Evolutionary conservation across 2,113 vertebrate species (phyloP).

Genomic region (Dromiciops gliroides): DNA sequence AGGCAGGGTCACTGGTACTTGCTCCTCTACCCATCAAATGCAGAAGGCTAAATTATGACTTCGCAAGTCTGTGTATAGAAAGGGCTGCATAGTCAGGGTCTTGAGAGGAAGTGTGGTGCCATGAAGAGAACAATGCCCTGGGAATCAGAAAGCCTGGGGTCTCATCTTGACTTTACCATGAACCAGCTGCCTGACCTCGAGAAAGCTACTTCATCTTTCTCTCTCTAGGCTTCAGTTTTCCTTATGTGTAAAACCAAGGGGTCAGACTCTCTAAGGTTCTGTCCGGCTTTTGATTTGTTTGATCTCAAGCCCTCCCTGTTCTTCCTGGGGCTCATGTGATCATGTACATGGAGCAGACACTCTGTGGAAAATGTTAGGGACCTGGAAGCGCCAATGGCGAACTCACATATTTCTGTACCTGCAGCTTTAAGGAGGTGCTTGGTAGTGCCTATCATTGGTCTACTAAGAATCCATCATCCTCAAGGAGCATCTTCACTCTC

Average conservation of each 20-base stretch:
- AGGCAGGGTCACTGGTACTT: neutral
- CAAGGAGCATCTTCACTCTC: neutral
- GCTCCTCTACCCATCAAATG: neutral
- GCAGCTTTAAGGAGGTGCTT: neutral
- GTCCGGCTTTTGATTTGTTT: neutral
- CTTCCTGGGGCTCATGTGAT: neutral
- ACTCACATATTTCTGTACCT: neutral
- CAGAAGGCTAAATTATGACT: neutral
- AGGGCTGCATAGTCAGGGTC: neutral
- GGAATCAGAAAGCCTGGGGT: neutral
- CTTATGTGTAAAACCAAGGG: conserved; percentile 11
- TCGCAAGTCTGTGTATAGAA: neutral
- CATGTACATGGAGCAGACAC: neutral
- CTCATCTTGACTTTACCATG: neutral
- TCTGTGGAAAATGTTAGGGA: neutral
- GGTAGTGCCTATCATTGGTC: neutral
- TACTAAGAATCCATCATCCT: neutral
- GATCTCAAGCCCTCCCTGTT: neutral
- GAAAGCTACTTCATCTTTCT: conserved; percentile 56
- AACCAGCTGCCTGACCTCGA: neutral
- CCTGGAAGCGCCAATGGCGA: neutral
- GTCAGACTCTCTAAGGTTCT: neutral
- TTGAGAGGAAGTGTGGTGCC: neutral
- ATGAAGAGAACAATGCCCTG: conserved; percentile 40
- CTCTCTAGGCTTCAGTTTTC: conserved; percentile 66